Evolutionary conservation across 2,888 invertebrate genomes (phyloP).

Genomic region (Brenthis ino): DNA sequence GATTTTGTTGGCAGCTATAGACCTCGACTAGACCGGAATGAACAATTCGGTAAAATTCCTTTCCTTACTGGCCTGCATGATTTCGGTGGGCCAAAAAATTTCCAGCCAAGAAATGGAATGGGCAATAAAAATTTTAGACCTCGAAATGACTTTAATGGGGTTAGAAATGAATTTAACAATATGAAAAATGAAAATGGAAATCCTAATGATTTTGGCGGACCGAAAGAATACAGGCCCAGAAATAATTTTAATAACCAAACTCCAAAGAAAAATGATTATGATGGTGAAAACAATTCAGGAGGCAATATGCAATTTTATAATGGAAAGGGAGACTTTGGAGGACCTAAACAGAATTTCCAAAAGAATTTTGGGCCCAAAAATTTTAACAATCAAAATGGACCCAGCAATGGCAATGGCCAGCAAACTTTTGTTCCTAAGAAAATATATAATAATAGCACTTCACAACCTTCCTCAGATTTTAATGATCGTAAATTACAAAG

Average conservation of each 20-base stretch:
- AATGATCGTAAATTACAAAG: constrained; percentile 82
- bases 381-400: constrained; percentile 63
- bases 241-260: constrained; percentile 72
- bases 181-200: constrained; percentile 69
- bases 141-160: constrained; percentile 75
- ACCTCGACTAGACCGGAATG: constrained; percentile 84
- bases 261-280: constrained; percentile 67
- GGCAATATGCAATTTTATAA: constrained; percentile 75
- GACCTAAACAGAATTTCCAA: constrained; percentile 70
- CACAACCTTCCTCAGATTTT: constrained; percentile 63
- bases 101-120: constrained; percentile 72
- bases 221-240: constrained; percentile 71
- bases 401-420: constrained; percentile 55
- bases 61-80: constrained; percentile 71
- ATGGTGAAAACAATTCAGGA: constrained; percentile 61
- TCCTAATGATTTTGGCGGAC: constrained; percentile 75
- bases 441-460: constrained; percentile 58
- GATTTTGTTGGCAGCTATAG: constrained; percentile 73
- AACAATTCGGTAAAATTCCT: constrained; percentile 84
- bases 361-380: constrained; percentile 70
- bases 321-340: constrained; percentile 74
- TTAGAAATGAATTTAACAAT: constrained; percentile 70
- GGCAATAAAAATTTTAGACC: constrained; percentile 75
- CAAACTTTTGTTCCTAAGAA: constrained; percentile 68
- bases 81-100: constrained; percentile 78